Conservation (phyloP, 2,797 vertebrate genomes). For the Gila robusta region DNA sequence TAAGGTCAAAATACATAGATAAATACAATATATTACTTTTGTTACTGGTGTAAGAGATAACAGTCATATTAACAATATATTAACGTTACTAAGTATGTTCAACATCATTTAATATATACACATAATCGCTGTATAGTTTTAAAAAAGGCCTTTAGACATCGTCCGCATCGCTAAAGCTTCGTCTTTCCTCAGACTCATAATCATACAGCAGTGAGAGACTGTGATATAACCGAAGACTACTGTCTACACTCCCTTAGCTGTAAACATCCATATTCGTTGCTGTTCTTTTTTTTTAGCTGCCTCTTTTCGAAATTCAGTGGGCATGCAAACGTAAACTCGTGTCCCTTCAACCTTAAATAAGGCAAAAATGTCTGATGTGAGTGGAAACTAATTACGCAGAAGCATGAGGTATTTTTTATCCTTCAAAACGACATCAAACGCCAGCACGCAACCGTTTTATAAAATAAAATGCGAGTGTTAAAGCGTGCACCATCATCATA, state of each 20-base stretch:
- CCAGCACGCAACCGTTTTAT: conserved; percentile 11
- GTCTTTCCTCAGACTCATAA: conserved; percentile 70
- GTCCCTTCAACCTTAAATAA: conserved; percentile 47
- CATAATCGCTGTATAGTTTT: conserved; percentile 65
- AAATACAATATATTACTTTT: conserved; percentile 57
- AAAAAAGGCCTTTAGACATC: conserved; percentile 59
- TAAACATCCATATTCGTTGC: conserved; percentile 64
- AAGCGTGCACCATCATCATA: background rate
- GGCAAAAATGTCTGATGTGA: conserved; percentile 42
- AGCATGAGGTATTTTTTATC: conserved; percentile 54
- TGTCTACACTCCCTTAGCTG: conserved; percentile 56
- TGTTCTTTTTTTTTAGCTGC: conserved; percentile 53
- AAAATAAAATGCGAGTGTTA: background rate
- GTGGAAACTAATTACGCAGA: conserved; percentile 32
- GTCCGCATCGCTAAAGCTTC: conserved; percentile 51
- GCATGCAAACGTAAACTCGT: conserved; percentile 24
- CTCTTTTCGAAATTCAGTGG: conserved; percentile 31
- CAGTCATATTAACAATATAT: conserved; percentile 77
- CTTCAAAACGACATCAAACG: conserved; percentile 18
- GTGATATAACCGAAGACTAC: conserved; percentile 22
- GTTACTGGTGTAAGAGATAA: conserved; percentile 80
- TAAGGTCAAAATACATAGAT: conserved; percentile 68
- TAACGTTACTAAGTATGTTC: conserved; percentile 77
- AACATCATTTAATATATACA: conserved; percentile 74
- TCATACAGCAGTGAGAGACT: conserved; percentile 69